Percentiles rank a stretch among this genome's conserved stretches.
These are phyloP conservation scores for Macrosoma leucophasiata DNA, from an alignment of 2,888 invertebrate species.

Conservation along the genomic window DNA sequence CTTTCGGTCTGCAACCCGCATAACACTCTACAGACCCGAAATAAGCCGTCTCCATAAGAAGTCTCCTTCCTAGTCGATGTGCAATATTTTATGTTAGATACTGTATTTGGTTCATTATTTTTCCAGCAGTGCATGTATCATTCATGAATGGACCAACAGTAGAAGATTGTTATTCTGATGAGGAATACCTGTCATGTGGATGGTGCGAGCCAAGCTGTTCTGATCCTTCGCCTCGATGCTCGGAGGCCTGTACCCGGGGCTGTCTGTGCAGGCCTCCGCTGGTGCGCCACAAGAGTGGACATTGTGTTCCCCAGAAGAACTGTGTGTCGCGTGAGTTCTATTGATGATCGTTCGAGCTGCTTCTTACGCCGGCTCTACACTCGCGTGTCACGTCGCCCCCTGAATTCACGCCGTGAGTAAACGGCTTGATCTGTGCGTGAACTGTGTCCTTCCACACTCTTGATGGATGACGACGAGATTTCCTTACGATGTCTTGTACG, in stretches of 20 bases:
- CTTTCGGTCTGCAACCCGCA: background rate
- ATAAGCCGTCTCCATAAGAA: background rate
- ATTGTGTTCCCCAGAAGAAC: conserved; percentile 40
- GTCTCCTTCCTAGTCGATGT: background rate
- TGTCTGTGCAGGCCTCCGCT: conserved; percentile 53
- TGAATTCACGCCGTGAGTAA: too few species aligned
- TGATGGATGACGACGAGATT: too few species aligned
- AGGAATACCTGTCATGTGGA: conserved; percentile 52
- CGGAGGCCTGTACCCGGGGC: conserved; percentile 42
- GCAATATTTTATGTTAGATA: background rate
- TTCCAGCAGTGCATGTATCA: conserved; percentile 29
- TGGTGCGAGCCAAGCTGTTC: conserved; percentile 59
- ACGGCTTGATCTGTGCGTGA: too few species aligned
- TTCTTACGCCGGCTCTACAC: too few species aligned
- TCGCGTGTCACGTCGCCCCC: too few species aligned
- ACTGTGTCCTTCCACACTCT: too few species aligned
- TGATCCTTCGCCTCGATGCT: conserved; percentile 40
- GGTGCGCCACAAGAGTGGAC: conserved; percentile 48
- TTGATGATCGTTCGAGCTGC: too few species aligned
- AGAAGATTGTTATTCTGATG: conserved; percentile 51
- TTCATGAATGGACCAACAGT: conserved; percentile 32
- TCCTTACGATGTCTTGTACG: too few species aligned
- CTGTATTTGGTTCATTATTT: background rate
- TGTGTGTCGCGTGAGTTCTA: conserved; percentile 46
- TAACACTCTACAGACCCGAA: background rate